These are phyloP conservation scores for Stichopus chloronotus DNA, from an alignment of 35 echinoderm and acorn worm species.

Conservation along the genomic window DNA sequence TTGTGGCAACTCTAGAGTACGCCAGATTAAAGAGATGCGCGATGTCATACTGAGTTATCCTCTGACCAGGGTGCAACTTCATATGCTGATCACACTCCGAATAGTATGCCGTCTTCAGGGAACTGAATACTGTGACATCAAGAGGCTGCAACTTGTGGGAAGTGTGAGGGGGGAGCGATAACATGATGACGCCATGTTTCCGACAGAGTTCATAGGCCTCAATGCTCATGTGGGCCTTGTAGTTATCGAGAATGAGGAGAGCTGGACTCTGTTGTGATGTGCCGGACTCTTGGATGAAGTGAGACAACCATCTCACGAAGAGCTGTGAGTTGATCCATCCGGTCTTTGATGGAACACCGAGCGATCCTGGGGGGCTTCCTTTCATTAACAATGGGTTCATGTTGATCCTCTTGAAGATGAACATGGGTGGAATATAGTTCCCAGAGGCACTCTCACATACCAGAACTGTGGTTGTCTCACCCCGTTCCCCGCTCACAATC, in stretches of 20 bases:
- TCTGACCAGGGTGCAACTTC: no score
- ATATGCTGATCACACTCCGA: no score
- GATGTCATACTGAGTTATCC: no score
- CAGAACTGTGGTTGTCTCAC: background rate
- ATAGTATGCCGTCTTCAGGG: no score
- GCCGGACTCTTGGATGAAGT: background rate
- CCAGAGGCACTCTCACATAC: background rate
- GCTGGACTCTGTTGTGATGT: background rate
- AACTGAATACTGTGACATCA: no score
- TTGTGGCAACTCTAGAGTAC: no score
- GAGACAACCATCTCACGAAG: background rate
- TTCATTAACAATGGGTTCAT: background rate
- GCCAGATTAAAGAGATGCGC: no score
- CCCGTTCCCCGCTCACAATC: background rate
- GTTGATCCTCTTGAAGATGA: background rate
- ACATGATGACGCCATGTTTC: background rate
- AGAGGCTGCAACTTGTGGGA: no score
- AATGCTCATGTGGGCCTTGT: background rate
- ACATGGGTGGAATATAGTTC: conserved; percentile 14
- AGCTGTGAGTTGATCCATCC: conserved; percentile 17
- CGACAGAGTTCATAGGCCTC: background rate
- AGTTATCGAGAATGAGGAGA: conserved; percentile 19
- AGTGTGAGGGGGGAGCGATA: no score
- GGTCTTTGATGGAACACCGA: background rate
- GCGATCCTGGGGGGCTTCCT: conserved; percentile 4